A percentile compares a stretch with the other conserved stretches of the same genome.
phyloP scores from a whole-genome alignment of 2,797 vertebrate species.

The Nannoperca obscura region DNA sequence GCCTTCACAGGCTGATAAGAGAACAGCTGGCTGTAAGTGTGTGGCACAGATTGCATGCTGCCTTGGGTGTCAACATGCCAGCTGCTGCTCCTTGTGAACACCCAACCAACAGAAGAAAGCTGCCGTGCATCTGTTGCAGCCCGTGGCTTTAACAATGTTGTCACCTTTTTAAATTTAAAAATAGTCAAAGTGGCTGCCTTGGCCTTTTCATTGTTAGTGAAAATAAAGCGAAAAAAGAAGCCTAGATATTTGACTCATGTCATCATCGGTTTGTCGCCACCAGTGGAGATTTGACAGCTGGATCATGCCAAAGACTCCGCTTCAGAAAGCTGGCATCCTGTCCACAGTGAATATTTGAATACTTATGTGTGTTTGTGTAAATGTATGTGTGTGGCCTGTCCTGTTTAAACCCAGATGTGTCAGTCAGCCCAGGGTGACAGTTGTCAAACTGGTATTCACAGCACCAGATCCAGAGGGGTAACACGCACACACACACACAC shows the following conservation, averaged over 20 bases:
- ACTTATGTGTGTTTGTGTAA: constrained; percentile 44
- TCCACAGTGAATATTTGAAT: constrained; percentile 59
- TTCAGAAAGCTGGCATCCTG: constrained; percentile 57
- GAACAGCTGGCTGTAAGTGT: constrained; percentile 51
- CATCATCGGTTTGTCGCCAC: constrained; percentile 52
- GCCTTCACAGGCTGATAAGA: constrained; percentile 4
- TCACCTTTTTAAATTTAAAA: constrained; percentile 27
- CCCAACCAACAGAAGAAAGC: constrained; percentile 17
- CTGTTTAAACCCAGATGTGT: constrained; percentile 74
- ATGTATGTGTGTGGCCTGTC: constrained; percentile 67
- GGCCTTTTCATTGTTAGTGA: constrained; percentile 35
- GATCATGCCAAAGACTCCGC: constrained; percentile 63
- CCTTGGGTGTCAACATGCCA: constrained; percentile 32
- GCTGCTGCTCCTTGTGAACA: constrained; percentile 42
- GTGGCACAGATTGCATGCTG: constrained; percentile 33
- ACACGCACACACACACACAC: constrained; percentile 19
- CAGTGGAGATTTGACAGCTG: constrained; percentile 65
- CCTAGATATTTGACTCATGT: constrained; percentile 49
- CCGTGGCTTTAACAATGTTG: constrained; percentile 26
- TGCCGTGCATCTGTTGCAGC: constrained; percentile 51
- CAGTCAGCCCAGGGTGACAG: constrained; percentile 74
- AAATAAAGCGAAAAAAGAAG: constrained; percentile 30
- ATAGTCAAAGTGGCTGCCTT: constrained; percentile 15
- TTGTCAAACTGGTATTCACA: constrained; percentile 69
- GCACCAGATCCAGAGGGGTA: constrained; percentile 40